Conservation (phyloP, 1,140 invertebrate species). For the Anadara kagoshimensis region DNA sequence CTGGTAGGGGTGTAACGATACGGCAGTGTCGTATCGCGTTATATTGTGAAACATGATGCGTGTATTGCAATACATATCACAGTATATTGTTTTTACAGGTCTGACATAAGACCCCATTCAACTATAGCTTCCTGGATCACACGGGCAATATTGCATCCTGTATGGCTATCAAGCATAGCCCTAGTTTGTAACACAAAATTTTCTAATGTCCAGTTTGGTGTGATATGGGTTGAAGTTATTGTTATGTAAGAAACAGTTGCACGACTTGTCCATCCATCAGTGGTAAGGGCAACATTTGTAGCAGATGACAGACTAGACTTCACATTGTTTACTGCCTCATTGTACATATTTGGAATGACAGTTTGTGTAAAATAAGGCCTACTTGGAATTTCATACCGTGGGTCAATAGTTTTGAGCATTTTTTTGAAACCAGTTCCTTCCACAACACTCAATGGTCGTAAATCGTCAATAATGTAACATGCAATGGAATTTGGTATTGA, state of each 20-base stretch:
- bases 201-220: slow-evolving; percentile 1
- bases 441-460: too few relatives aligned
- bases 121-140: too few relatives aligned
- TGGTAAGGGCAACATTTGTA: not conserved
- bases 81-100: too few relatives aligned
- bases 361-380: not conserved
- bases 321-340: not conserved
- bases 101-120: too few relatives aligned
- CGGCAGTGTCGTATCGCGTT: too few relatives aligned
- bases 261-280: not conserved
- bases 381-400: slow-evolving; percentile 6
- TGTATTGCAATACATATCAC: too few relatives aligned
- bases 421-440: not conserved
- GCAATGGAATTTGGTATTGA: too few relatives aligned
- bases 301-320: not conserved
- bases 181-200: slow-evolving; percentile 14
- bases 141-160: too few relatives aligned
- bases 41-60: too few relatives aligned
- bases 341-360: not conserved
- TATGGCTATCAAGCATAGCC: slow-evolving; percentile 13
- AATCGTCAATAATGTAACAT: too few relatives aligned
- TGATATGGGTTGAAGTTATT: slow-evolving; percentile 14
- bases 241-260: not conserved
- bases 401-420: not conserved
- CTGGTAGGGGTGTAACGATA: too few relatives aligned